Percentiles rank a stretch among this genome's conserved stretches.
phyloP scores from a whole-genome alignment of 2,888 invertebrate genomes.

The Stenchaetothrips biformis region DNA sequence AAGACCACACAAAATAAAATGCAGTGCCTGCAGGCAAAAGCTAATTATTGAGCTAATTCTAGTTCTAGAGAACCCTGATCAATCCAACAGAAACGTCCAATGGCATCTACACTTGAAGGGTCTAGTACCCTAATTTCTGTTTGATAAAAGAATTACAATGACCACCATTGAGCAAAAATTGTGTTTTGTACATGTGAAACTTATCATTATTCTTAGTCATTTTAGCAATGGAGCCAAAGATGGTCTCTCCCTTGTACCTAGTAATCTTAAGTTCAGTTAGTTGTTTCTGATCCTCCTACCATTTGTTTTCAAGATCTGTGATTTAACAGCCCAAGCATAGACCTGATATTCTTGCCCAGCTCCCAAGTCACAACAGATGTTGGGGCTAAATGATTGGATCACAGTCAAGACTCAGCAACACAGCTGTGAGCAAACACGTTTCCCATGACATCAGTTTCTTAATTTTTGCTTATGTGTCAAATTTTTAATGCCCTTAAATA shows the following conservation, averaged over 20 bases:
- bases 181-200: too few relatives aligned
- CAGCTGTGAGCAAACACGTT: conserved; percentile 1
- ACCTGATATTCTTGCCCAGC: too few relatives aligned
- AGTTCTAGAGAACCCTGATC: conserved; percentile 14
- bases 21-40: neutral
- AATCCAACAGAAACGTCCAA: neutral
- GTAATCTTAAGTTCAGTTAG: too few relatives aligned
- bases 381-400: neutral
- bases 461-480: too few relatives aligned
- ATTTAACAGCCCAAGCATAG: too few relatives aligned
- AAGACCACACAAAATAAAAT: neutral
- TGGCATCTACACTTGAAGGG: conserved; percentile 2
- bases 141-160: neutral
- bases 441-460: too few relatives aligned
- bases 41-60: neutral
- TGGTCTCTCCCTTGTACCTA: too few relatives aligned
- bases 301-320: too few relatives aligned
- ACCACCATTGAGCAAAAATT: neutral
- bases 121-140: neutral
- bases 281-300: too few relatives aligned
- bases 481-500: too few relatives aligned
- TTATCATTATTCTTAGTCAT: too few relatives aligned
- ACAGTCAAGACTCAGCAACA: conserved; percentile 9
- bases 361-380: neutral
- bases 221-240: too few relatives aligned